These are phyloP conservation scores for Myripristis murdjan DNA, from an alignment of 2,797 vertebrate genomes.

Conservation along the genomic window DNA sequence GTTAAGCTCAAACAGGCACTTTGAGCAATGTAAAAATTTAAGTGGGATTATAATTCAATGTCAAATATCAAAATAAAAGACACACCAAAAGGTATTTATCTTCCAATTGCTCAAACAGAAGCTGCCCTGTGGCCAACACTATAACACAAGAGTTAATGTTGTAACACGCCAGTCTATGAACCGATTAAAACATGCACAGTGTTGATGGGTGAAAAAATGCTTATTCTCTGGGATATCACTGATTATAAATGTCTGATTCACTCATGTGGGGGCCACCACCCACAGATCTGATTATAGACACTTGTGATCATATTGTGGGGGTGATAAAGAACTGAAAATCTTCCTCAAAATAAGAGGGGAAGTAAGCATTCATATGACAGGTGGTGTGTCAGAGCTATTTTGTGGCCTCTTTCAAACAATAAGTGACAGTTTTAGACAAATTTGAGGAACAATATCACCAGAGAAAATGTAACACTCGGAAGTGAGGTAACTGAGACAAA, in stretches of 20 bases:
- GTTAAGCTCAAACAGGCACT: background rate
- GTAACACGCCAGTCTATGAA: no score
- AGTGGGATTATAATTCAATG: background rate
- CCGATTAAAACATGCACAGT: no score
- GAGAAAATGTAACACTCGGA: conserved; percentile 26
- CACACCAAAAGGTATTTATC: no score
- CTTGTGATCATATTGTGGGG: background rate
- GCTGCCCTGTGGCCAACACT: no score
- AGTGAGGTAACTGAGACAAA: conserved; percentile 41
- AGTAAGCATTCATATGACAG: conserved; percentile 26
- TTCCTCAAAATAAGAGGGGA: conserved; percentile 47
- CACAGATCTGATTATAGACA: conserved; percentile 20
- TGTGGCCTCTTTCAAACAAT: conserved; percentile 20
- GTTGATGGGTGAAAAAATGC: no score
- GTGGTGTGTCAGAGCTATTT: conserved; percentile 38
- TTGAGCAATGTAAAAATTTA: background rate
- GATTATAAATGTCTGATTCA: background rate
- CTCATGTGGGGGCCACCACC: conserved; percentile 14
- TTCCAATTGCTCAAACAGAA: no score
- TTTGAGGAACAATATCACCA: conserved; percentile 46
- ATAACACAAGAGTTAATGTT: no score
- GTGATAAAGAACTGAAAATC: conserved; percentile 15
- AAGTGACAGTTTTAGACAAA: conserved; percentile 8
- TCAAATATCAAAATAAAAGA: background rate
- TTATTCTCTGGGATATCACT: background rate